These are phyloP conservation scores for Morpho deidamia DNA, from an alignment of 2,888 invertebrate species.

Conservation along the genomic window DNA sequence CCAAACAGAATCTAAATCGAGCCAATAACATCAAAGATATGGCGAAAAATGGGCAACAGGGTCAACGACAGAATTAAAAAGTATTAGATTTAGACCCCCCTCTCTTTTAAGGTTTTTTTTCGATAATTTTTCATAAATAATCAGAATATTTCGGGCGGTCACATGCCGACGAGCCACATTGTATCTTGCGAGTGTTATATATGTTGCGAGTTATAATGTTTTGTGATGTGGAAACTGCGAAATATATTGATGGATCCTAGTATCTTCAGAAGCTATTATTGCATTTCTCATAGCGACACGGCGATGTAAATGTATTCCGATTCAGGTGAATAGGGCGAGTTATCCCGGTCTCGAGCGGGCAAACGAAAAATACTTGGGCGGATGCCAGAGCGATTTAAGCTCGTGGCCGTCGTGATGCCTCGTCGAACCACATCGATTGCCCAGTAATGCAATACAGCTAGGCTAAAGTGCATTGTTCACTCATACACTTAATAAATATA, in stretches of 20 bases:
- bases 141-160: too few relatives aligned
- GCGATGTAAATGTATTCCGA: slow-evolving; percentile 49
- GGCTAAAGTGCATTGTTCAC: slow-evolving; percentile 36
- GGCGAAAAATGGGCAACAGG: too few relatives aligned
- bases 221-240: background rate
- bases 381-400: slow-evolving; percentile 56
- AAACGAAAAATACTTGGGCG: slow-evolving; percentile 68
- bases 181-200: too few relatives aligned
- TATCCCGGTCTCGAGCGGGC: slow-evolving; percentile 58
- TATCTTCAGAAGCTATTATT: slow-evolving; percentile 8
- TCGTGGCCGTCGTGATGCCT: slow-evolving; percentile 44
- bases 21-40: too few relatives aligned
- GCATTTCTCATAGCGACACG: slow-evolving; percentile 14
- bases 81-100: too few relatives aligned
- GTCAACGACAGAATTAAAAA: too few relatives aligned
- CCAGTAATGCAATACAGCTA: slow-evolving; percentile 47
- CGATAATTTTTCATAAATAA: too few relatives aligned
- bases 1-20: too few relatives aligned
- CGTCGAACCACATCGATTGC: slow-evolving; percentile 48
- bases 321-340: slow-evolving; percentile 71
- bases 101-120: too few relatives aligned
- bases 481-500: slow-evolving; percentile 6
- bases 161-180: too few relatives aligned
- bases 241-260: background rate
- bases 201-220: background rate